A percentile compares a stretch with the other conserved stretches of the same genome.
Conservation (phyloP, 2,888 invertebrate species). For the Acanthoscelides obtectus region DNA sequence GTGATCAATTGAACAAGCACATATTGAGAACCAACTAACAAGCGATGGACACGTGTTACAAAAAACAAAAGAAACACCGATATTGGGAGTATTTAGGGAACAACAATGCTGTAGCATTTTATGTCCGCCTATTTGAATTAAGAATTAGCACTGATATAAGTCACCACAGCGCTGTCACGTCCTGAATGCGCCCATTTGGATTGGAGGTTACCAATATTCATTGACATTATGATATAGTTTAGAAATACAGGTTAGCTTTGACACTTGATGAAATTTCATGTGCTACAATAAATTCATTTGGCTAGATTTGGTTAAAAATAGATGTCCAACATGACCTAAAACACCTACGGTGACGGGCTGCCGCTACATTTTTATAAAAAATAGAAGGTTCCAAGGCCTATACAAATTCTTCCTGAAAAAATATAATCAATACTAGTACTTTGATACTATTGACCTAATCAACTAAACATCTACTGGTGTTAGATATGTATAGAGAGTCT, state of each 20-base stretch:
- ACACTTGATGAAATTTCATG: constrained; percentile 48
- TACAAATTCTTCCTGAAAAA: not conserved
- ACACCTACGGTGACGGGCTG: not conserved
- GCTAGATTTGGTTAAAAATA: not conserved
- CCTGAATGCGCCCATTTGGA: too few species aligned
- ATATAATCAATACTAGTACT: not conserved
- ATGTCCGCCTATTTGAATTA: too few species aligned
- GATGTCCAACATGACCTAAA: not conserved
- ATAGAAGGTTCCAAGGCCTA: not conserved
- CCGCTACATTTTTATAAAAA: not conserved
- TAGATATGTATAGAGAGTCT: not conserved
- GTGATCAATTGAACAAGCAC: too few species aligned
- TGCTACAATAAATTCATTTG: constrained; percentile 26
- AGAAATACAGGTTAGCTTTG: constrained; percentile 22
- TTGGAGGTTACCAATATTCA: not conserved
- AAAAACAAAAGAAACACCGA: too few species aligned
- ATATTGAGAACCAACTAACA: too few species aligned
- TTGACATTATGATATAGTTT: not conserved
- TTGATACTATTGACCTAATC: not conserved
- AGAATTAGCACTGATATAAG: too few species aligned
- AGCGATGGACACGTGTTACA: too few species aligned
- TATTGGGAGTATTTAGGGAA: too few species aligned
- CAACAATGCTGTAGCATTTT: too few species aligned
- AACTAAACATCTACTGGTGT: not conserved
- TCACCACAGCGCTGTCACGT: too few species aligned